Percentiles rank a stretch among this genome's conserved stretches.
Evolutionary conservation across 2,113 vertebrate genomes (phyloP).

Genomic region (Passerina amoena): DNA sequence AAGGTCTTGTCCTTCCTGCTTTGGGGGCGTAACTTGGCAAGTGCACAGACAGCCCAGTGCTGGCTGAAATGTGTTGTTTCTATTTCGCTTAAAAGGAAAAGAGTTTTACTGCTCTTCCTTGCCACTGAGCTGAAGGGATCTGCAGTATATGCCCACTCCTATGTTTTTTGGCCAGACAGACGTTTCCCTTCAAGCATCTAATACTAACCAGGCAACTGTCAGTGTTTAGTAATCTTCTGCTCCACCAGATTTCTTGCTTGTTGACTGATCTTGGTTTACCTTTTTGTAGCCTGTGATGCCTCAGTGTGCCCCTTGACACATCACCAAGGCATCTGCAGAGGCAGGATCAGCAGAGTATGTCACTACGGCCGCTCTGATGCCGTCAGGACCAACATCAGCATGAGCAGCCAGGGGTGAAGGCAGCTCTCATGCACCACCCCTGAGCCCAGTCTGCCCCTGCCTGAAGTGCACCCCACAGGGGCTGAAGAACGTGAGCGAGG

Average conservation of each 20-base stretch:
- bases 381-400: not conserved
- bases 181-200: conserved; percentile 12
- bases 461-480: not conserved
- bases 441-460: not conserved
- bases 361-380: not conserved
- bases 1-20: not conserved
- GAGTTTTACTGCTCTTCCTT: not conserved
- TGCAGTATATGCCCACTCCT: not conserved
- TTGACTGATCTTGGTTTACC: conserved; percentile 31
- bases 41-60: not conserved
- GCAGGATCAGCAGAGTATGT: conserved; percentile 34
- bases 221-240: conserved; percentile 39
- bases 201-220: conserved; percentile 1
- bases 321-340: not conserved
- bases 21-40: not conserved
- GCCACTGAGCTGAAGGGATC: not conserved
- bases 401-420: not conserved
- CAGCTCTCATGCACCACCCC: not conserved
- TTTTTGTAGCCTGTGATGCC: not conserved
- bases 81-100: not conserved
- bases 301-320: conserved; percentile 11
- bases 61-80: not conserved
- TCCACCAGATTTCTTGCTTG: not conserved
- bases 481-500: rapidly evolving
- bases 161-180: not conserved